A percentile compares a stretch with the other conserved stretches of the same genome.
Evolutionary conservation across 2,113 vertebrate species (phyloP).

Genomic region (Pandion haliaetus): DNA sequence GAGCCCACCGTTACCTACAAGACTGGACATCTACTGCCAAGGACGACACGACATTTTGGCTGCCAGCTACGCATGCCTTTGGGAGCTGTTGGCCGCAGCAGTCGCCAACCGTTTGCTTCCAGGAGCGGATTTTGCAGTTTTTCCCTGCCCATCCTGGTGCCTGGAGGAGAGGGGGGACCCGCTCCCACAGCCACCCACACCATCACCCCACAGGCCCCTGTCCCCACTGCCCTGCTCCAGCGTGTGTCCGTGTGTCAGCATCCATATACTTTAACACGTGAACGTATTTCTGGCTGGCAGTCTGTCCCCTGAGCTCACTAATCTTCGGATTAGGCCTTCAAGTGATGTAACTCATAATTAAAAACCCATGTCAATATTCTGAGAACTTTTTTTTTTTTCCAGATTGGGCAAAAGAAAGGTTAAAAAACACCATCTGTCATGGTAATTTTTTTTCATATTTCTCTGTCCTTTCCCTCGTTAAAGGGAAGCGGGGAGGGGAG

Average conservation of each 20-base stretch:
- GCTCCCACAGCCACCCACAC: not conserved
- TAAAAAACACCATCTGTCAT: constrained; percentile 47
- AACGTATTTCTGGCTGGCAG: not conserved
- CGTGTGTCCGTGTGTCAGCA: not conserved
- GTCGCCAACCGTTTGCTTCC: not conserved
- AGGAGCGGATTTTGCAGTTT: not conserved
- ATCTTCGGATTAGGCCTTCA: not conserved
- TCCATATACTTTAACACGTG: too few species aligned
- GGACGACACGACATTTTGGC: not conserved
- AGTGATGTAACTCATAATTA: not conserved
- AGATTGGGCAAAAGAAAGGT: constrained; percentile 20
- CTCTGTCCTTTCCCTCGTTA: not conserved
- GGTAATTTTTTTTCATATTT: not conserved
- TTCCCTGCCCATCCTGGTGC: not conserved
- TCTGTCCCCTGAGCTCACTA: not conserved
- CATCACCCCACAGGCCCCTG: accelerated
- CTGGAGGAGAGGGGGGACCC: not conserved
- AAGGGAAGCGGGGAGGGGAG: not conserved
- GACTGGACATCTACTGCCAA: not conserved
- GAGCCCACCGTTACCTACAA: not conserved
- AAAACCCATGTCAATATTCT: not conserved
- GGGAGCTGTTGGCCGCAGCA: not conserved
- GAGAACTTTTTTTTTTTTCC: not conserved
- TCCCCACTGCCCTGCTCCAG: not conserved
- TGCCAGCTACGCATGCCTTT: not conserved